These are phyloP conservation scores for Micromys minutus DNA, from an alignment of 2,113 vertebrate genomes.

Conservation along the genomic window DNA sequence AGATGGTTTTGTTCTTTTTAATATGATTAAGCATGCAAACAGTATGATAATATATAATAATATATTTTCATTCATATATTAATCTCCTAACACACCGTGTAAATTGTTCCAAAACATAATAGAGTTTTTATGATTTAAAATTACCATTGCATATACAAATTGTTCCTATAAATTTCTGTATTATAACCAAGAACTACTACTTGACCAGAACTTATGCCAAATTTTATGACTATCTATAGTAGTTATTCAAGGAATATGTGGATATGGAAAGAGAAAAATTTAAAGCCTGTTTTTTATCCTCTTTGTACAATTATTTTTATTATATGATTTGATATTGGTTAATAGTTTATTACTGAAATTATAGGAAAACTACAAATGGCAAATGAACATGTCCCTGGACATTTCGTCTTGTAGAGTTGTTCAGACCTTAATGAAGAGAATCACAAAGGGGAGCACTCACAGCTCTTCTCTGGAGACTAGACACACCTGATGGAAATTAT, in stretches of 20 bases:
- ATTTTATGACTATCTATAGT: not conserved
- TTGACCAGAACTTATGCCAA: too few species aligned
- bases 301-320: not conserved
- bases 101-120: not conserved
- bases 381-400: not conserved
- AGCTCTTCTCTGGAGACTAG: not conserved
- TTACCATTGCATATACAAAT: not conserved
- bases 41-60: not conserved
- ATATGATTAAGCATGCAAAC: not conserved
- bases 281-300: not conserved
- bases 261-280: not conserved
- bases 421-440: not conserved
- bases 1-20: too few species aligned
- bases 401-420: not conserved
- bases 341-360: not conserved
- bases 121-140: not conserved
- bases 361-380: not conserved
- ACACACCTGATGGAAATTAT: too few species aligned
- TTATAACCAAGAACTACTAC: not conserved
- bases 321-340: not conserved
- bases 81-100: not conserved
- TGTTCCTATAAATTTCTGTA: not conserved
- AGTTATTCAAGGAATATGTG: not conserved
- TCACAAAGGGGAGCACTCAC: accelerated
- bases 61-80: not conserved